Evolutionary conservation across 1,140 invertebrate genomes (phyloP), one percentile per base, ranked within the genome.

Genomic region (Drosophila burlai): DNA sequence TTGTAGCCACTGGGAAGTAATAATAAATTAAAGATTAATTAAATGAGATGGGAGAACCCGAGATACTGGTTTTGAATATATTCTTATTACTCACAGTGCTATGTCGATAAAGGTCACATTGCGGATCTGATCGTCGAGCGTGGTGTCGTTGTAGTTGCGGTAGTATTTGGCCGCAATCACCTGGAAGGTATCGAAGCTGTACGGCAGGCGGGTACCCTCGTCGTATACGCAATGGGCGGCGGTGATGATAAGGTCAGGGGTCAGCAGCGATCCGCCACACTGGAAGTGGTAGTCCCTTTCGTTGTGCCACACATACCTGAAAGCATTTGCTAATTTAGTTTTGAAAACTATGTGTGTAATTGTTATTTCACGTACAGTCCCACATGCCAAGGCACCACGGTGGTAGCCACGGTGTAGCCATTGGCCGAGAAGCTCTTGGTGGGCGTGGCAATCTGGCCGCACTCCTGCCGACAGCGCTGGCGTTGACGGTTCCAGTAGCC

Each of bases 341-440:
- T 16, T 16, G 6, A 5, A 24, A 38, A 6, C 18, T 11, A 2
- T 21, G 8, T 54, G 15, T 36, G 7, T 2, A 36, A 21, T 1
- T 6, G 4, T 5, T 55, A 16, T 38, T 36, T 1, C 15, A 26
- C 63, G 13, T 26, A 95, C 47, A 95, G 92, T 1, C 94, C 95
- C 11, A 93, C 93, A 46, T 95, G 94, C 95, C 95, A 95, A 0
- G 94, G 95, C 47, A 95, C 93, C 9, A 66, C 54, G 1, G 73
- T 80, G 42, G n/a, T n/a, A n/a, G n/a, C n/a, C n/a, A 81, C 57
- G 3, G 76, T 71, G 15, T 76, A 65, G 0, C 86, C 86, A 21
- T 54, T 31, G 24, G 72, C 66, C 6, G 73, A 77, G 69, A 87
- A 91, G 24, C 72, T 52, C 31, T 78, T 83, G 8, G 58, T 75